Evolutionary conservation across 2,113 vertebrate species (phyloP), one percentile per base, ranked within the genome.

Genomic region (Phoxinus phoxinus): DNA sequence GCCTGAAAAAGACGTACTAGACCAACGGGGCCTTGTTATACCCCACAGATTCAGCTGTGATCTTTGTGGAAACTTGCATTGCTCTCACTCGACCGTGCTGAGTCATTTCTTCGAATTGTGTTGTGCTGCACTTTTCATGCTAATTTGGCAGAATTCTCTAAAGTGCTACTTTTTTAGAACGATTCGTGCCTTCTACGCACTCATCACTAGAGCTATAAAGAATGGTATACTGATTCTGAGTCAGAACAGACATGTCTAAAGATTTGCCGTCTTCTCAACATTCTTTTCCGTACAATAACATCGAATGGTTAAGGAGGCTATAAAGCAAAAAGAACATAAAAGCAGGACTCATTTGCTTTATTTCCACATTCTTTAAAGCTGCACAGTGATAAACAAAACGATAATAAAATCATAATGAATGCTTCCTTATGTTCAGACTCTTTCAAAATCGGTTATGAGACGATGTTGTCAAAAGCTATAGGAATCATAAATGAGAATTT

Each of bases 61-160:
- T 23, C 67, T 71, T 71, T 71, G 67, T 2, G 32, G 8, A 71
- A 37, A 37, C 7, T 3, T 8, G 2, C 44, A 27, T 44, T 17
- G 13, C n/a, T 25, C 44, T 27, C 27, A 27, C 65, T 69, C 32
- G 30, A 35, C 30, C 25, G n/a, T 74, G n/a, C 15, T 27, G 25
- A 53, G 73, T 35, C 48, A 56, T 58, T 77, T 78, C 51, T 58
- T 46, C 27, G n/a, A 73, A 25, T 41, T 25, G 25, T 73, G n/a
- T 44, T 46, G 13, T 48, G 41, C 46, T 44, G 37, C 13, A 2
- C 71, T 3, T 25, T 74, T 74, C 41, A 48, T 46, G 12, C n/a
- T 48, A 74, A 74, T 25, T 17, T 74, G 12, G 41, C n/a, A 74
- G 27, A 67, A 32, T 30, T 67, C 11, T 63, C 27, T 63, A 13